Evolutionary conservation across 2,113 vertebrate species (phyloP), one percentile per base, ranked within the genome.

Genomic region (Tachycineta bicolor): DNA sequence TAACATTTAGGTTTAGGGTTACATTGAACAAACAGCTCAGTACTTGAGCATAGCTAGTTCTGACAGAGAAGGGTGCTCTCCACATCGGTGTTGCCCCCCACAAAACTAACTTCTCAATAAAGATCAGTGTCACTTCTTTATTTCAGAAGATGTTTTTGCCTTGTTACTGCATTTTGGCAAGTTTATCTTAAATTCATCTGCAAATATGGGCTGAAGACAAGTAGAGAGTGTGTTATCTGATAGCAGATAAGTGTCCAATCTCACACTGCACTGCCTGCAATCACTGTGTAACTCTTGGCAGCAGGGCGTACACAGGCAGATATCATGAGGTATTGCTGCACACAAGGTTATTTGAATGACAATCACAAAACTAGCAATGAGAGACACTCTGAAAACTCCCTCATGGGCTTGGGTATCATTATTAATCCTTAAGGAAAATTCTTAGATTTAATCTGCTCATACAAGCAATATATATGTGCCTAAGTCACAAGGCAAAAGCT

Each of bases 81-180:
- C 7, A 0, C 34, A 34, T 56, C 0, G 0, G 8, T 26, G 26
- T 20, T 50, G 43, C 74, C 33, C 9, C 52, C 31, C 33, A 34
- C 18, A 10, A 56, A 44, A 64, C 20, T n/a, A 62, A 39, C 28
- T 50, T 53, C 28, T 31, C 21, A 55, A 44, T 26, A 62, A 65
- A 70, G 39, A 89, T 28, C 28, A 56, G 14, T 19, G 52, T 26
- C 10, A 37, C 37, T 74, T 80, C 65, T 18, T 10, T 34, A 65
- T 43, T 50, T 77, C 59, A 55, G 56, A 80, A 58, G n/a, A 63
- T 15, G 2, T 12, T 65, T 69, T 82, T 88, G n/a, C 50, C 71
- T 80, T 3, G 0, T 65, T 80, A 37, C 9, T 37, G 37, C 37
- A 37, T 37, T 37, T 37, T 37, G 37, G 37, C 37, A 37, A 37